Evolutionary conservation across 2,113 vertebrate species (phyloP), one percentile per base, ranked within the genome.

Genomic region (Salvator merianae): DNA sequence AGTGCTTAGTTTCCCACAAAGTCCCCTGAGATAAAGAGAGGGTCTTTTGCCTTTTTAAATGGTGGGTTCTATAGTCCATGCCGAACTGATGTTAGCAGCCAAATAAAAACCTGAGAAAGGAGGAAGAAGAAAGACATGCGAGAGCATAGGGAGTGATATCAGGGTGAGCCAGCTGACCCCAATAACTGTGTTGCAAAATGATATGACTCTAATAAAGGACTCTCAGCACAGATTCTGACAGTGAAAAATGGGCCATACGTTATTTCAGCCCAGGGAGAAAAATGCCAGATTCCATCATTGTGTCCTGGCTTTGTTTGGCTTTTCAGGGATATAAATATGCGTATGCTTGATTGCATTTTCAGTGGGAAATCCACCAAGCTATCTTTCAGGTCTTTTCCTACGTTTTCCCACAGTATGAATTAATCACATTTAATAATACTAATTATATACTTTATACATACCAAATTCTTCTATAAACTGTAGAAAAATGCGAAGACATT

Each of bases 341-440:
- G 80, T 91, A 43, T 85, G 71, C 85, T 86, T 89, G 77, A 91
- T 89, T 91, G 68, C 73, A 77, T 86, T 93, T 88, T 88, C 81
- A 85, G 84, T 90, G 84, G 87, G 91, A 88, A 91, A 93, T 90
- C 88, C 22, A 3, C 59, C 84, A 38, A 79, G 69, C 72, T 87
- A 78, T 90, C 80, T 93, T 89, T 90, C 90, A 91, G 89, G 1
- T 59, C 88, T 90, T 84, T 91, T 91, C 91, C 83, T 77, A 79
- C 88, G 69, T 95, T 96, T 93, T 94, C 90, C 91, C 91, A 92
- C 86, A 88, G 87, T 92, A 80, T 86, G 89, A 93, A 93, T 95
- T 95, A 94, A 94, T 95, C 90, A 90, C 90, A 90, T 95, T 92
- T 93, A 91, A 93, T 93, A 91, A 92, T 95, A 90, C 86, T 91